Conservation (phyloP, 2,113 vertebrate genomes). For the Rallus limicola region DNA sequence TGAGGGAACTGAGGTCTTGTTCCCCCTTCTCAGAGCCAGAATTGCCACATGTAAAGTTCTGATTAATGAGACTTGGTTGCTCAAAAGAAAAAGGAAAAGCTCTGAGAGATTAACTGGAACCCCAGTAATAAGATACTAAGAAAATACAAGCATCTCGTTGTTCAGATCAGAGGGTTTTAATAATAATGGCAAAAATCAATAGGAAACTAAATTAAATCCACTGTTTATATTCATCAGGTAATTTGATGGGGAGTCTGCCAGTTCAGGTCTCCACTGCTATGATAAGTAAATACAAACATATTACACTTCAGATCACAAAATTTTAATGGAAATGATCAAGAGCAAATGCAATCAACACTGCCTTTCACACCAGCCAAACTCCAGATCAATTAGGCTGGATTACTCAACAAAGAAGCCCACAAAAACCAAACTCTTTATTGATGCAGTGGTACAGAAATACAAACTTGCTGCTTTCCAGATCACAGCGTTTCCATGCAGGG, state of each 20-base stretch:
- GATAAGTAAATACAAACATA: constrained; percentile 43
- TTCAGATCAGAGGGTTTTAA: constrained; percentile 35
- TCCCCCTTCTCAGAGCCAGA: background rate
- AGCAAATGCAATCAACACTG: constrained; percentile 1
- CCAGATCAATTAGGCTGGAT: constrained; percentile 25
- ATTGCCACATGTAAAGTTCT: background rate
- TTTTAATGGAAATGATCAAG: constrained; percentile 38
- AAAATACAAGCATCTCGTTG: constrained; percentile 6
- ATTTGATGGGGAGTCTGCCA: background rate
- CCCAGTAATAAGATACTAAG: background rate
- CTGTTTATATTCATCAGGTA: constrained; percentile 29
- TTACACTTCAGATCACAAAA: constrained; percentile 18
- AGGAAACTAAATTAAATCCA: constrained; percentile 37
- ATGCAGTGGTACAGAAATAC: background rate
- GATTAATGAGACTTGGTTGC: background rate
- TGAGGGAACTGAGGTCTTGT: background rate
- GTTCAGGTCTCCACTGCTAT: background rate
- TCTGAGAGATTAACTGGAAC: background rate
- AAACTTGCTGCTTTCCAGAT: constrained; percentile 9
- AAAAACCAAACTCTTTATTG: constrained; percentile 9
- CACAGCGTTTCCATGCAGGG: background rate
- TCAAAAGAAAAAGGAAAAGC: background rate
- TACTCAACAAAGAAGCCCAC: background rate
- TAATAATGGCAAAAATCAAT: constrained; percentile 55
- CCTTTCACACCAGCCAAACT: constrained; percentile 10